Conservation (phyloP, 2,113 vertebrate genomes). For the Anguilla japonica region DNA sequence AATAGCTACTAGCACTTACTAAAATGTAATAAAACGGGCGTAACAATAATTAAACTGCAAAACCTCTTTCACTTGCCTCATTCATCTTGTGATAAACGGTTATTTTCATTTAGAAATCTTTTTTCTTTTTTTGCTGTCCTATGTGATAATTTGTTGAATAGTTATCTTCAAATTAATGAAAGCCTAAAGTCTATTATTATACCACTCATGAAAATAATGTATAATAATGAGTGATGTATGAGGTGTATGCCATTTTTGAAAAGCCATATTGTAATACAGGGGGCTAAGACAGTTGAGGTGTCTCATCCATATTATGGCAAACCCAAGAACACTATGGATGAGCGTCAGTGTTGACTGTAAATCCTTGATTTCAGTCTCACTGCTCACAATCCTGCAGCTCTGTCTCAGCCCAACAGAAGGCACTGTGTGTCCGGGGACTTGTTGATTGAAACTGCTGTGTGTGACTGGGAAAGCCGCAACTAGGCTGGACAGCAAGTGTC, state of each 20-base stretch:
- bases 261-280: constrained; percentile 36
- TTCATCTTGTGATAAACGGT: not conserved
- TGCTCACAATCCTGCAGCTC: not conserved
- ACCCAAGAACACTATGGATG: not conserved
- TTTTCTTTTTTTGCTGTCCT: not conserved
- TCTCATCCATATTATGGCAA: not conserved
- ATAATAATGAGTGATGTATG: not conserved
- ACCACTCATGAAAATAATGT: not conserved
- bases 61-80: not conserved
- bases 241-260: constrained; percentile 5
- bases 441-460: not conserved
- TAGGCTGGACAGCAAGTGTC: not conserved
- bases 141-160: not conserved
- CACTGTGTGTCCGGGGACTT: not conserved
- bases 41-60: constrained; percentile 5
- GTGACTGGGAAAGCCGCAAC: not conserved
- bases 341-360: not conserved
- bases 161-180: not conserved
- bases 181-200: not conserved
- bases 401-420: not conserved
- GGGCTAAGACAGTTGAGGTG: not conserved
- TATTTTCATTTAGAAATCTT: not conserved
- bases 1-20: constrained; percentile 4
- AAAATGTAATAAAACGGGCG: not conserved
- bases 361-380: not conserved